Base-by-base conservation (phyloP, 2,888 invertebrate species). In the Microchrysa polita region DNA sequence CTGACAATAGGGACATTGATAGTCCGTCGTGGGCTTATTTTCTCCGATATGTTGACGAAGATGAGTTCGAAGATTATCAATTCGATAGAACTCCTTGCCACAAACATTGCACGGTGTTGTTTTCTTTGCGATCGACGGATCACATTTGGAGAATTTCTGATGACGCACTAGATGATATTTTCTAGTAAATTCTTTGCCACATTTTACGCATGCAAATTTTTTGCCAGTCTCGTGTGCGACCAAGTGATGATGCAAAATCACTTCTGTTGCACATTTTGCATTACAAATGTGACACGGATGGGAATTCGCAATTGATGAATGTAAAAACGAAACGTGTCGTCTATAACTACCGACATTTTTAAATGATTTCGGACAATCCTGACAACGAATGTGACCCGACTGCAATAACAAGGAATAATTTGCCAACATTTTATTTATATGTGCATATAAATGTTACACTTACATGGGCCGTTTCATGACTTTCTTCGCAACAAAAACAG, bases 41-140 rank as follows among this genome's bases (percentile, higher is more conserved):
- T 89, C 87, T 1, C 90, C 89, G n/a, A 89, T 88, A 80, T 92
- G 92, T 18, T 88, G 88, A 74, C 91, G 87, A 40, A 92, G 83
- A 85, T 92, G 92, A 74, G 90, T 90, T 1, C 91, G 87, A 72
- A 92, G 83, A 82, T 92, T 92, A 80, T 92, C 92, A 79, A 91
- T 87, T 83, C 90, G 88, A 77, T 77, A 80, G 77, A 85, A 85
- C 16, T 81, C 79, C 48, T 83, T 84, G 61, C 80, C 79, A 69
- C 85, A 85, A 5, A 86, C 86, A 75, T 85, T 83, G 77, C 86
- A 86, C 72, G 80, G 78, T 77, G 84, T 80, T 14, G 81, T 80
- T 44, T 82, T 80, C 65, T 79, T 82, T 12, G 63, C 81, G 5
- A 44, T 53, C 5, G 80, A 79, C 52, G 79, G 79, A 60, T 83